Percentiles rank a stretch among this genome's conserved stretches.
Evolutionary conservation across 2,113 vertebrate genomes (phyloP).

Genomic region (Malurus alboscapulatus): DNA sequence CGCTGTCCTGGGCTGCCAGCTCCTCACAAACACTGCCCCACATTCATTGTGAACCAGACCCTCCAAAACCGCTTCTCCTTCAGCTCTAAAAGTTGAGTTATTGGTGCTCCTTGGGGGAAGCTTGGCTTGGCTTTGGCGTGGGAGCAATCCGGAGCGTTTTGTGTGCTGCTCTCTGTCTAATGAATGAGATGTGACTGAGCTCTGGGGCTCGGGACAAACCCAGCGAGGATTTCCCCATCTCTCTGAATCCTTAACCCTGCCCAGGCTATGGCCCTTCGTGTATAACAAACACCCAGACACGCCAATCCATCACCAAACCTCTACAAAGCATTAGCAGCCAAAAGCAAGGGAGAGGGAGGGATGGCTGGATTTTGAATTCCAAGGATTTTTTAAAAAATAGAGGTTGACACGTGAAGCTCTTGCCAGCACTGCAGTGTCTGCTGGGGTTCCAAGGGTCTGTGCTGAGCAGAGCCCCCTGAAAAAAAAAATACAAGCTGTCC

Average conservation of each 20-base stretch:
- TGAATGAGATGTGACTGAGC: slow-evolving; percentile 72
- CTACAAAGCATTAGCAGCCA: slow-evolving; percentile 67
- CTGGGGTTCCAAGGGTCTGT: background rate
- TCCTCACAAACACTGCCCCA: slow-evolving; percentile 32
- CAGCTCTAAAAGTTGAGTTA: slow-evolving; percentile 66
- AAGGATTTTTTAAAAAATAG: slow-evolving; percentile 24
- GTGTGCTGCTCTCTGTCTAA: slow-evolving; percentile 66
- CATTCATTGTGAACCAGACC: slow-evolving; percentile 35
- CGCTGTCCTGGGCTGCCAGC: slow-evolving; percentile 15
- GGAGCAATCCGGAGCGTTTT: slow-evolving; percentile 3
- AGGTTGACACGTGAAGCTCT: background rate
- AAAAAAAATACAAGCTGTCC: background rate
- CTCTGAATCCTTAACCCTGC: slow-evolving; percentile 28
- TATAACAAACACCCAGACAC: slow-evolving; percentile 62
- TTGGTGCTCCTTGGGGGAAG: slow-evolving; percentile 48
- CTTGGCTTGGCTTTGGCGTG: background rate
- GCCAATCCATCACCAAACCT: slow-evolving; percentile 61
- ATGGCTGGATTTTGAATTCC: background rate
- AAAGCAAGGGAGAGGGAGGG: slow-evolving; percentile 5
- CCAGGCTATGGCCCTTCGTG: background rate
- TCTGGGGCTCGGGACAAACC: slow-evolving; percentile 35
- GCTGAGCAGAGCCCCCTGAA: background rate
- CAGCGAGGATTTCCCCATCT: slow-evolving; percentile 38
- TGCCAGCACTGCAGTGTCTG: background rate
- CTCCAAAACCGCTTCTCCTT: slow-evolving; percentile 41